Conservation (phyloP, 2,113 vertebrate genomes). For the Anoplopoma fimbria region DNA sequence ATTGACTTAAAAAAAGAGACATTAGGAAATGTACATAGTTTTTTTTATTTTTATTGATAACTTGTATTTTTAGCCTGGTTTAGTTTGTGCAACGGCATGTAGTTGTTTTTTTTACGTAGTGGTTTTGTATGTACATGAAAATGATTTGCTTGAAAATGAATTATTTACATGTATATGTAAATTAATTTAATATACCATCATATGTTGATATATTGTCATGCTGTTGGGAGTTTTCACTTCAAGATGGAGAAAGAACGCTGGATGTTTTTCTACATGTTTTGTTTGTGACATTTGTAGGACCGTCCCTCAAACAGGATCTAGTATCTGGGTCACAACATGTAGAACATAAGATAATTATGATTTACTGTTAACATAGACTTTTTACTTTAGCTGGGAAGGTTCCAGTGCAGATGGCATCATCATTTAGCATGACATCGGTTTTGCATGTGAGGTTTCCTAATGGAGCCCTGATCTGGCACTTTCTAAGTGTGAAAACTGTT, state of each 20-base stretch:
- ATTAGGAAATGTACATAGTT: conserved; percentile 81
- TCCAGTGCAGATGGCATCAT: neutral
- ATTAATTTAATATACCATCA: conserved; percentile 76
- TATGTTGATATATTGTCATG: conserved; percentile 63
- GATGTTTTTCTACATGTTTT: conserved; percentile 26
- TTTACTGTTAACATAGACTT: too few relatives aligned
- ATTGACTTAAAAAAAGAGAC: too few relatives aligned
- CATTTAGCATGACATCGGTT: neutral
- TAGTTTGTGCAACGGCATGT: conserved; percentile 82
- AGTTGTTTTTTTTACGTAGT: conserved; percentile 70
- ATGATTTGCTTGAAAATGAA: conserved; percentile 73
- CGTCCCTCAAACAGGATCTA: conserved; percentile 9
- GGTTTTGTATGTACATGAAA: conserved; percentile 79
- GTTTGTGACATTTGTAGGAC: conserved; percentile 32
- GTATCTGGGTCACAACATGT: conserved; percentile 14
- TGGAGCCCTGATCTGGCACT: conserved; percentile 24
- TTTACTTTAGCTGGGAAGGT: conserved; percentile 11
- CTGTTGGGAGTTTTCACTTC: conserved; percentile 58
- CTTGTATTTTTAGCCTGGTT: conserved; percentile 78
- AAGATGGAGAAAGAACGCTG: conserved; percentile 53
- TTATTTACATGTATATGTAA: conserved; percentile 77
- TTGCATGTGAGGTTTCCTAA: conserved; percentile 2
- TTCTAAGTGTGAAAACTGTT: conserved; percentile 5
- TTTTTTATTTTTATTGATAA: conserved; percentile 58
- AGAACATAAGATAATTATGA: conserved; percentile 13